phyloP scores from a whole-genome alignment of 2,797 vertebrate genomes.

The Rhynchonycteris naso region DNA sequence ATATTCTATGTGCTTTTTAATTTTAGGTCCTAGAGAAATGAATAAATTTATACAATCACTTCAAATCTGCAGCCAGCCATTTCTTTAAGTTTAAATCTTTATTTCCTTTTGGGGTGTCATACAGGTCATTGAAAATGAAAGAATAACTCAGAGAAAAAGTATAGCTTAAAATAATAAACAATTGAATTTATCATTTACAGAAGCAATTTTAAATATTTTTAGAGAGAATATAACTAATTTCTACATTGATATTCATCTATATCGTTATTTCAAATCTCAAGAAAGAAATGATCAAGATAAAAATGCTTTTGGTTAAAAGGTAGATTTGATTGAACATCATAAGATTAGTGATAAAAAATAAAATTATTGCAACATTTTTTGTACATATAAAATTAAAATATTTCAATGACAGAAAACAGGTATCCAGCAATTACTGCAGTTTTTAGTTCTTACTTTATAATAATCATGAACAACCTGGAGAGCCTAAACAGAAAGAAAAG shows the following conservation, averaged over 20 bases:
- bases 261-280: not conserved
- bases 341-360: not conserved
- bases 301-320: not conserved
- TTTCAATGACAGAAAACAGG: not conserved
- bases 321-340: not conserved
- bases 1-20: not conserved
- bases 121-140: not conserved
- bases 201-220: not conserved
- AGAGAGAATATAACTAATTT: not conserved
- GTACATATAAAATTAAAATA: not conserved
- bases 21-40: not conserved
- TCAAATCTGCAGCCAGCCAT: not conserved
- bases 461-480: not conserved
- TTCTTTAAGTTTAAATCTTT: not conserved
- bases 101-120: not conserved
- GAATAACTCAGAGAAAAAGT: not conserved
- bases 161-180: not conserved
- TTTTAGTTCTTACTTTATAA: not conserved
- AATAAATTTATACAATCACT: not conserved
- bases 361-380: not conserved
- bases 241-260: not conserved
- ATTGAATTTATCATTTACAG: not conserved
- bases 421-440: not conserved
- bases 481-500: not conserved
- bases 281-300: not conserved